Conservation (phyloP, 2,888 invertebrate genomes). For the Luperina nickerlii region DNA sequence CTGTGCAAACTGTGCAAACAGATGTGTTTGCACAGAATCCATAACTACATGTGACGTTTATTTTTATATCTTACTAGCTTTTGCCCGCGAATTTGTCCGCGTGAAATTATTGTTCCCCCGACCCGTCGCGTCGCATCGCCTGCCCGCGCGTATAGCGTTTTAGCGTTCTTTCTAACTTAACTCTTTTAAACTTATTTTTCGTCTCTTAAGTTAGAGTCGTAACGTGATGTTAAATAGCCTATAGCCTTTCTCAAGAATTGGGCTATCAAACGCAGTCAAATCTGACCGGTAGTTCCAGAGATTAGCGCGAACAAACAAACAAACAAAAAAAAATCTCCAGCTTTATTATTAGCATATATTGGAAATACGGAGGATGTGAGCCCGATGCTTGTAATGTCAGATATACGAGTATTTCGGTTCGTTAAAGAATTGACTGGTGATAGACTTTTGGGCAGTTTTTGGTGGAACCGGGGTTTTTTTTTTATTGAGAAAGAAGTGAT, state of each 20-base stretch:
- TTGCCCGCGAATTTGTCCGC: neutral
- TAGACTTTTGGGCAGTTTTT: neutral
- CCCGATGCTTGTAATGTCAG: neutral
- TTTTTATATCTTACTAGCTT: constrained; percentile 10
- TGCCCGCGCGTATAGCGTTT: no score
- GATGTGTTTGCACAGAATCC: constrained; percentile 8
- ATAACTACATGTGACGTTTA: neutral
- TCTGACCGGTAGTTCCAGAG: neutral
- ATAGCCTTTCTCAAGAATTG: neutral
- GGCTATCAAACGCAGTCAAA: neutral
- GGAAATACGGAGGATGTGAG: neutral
- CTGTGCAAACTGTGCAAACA: constrained; percentile 4
- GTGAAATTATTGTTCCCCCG: neutral
- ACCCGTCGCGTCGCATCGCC: neutral
- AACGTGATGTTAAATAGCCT: neutral
- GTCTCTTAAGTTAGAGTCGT: neutral
- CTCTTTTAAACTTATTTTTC: no score
- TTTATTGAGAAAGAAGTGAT: neutral
- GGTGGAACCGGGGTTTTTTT: neutral
- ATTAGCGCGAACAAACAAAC: neutral
- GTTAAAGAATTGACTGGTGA: neutral
- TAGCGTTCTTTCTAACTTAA: no score
- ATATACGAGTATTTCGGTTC: neutral
- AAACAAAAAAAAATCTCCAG: no score
- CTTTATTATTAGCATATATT: no score